phyloP scores from a whole-genome alignment of 2,797 vertebrate species.

The Natrix natrix region DNA sequence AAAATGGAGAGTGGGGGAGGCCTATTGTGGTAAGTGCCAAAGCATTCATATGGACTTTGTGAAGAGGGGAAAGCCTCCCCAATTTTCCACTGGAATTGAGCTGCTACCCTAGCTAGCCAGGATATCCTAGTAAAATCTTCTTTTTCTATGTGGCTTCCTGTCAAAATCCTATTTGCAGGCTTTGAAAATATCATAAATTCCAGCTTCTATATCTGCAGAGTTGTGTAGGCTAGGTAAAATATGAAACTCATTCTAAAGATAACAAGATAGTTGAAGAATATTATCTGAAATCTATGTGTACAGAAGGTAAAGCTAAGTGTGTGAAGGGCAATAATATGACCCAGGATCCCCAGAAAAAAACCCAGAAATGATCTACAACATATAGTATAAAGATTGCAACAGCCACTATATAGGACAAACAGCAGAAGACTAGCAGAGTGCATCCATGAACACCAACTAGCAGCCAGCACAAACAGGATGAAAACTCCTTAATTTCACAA shows the following conservation, averaged over 20 bases:
- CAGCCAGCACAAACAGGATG: not conserved
- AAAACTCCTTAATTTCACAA: not conserved
- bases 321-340: not conserved
- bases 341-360: too few species aligned
- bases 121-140: not conserved
- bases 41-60: not conserved
- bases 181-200: not conserved
- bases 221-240: not conserved
- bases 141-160: not conserved
- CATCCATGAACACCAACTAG: not conserved
- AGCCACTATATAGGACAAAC: not conserved
- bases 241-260: not conserved
- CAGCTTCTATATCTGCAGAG: not conserved
- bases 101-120: not conserved
- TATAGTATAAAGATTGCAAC: too few species aligned
- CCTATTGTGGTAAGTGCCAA: not conserved
- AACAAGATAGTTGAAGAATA: not conserved
- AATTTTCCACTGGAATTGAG: not conserved
- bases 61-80: not conserved
- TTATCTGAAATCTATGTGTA: not conserved
- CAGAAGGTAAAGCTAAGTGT: not conserved
- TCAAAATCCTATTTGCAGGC: not conserved
- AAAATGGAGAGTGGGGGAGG: not conserved
- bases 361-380: too few species aligned
- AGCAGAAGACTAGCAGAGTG: not conserved